Evolutionary conservation across 2,113 vertebrate genomes (phyloP).

Genomic region (Girardinichthys multiradiatus): DNA sequence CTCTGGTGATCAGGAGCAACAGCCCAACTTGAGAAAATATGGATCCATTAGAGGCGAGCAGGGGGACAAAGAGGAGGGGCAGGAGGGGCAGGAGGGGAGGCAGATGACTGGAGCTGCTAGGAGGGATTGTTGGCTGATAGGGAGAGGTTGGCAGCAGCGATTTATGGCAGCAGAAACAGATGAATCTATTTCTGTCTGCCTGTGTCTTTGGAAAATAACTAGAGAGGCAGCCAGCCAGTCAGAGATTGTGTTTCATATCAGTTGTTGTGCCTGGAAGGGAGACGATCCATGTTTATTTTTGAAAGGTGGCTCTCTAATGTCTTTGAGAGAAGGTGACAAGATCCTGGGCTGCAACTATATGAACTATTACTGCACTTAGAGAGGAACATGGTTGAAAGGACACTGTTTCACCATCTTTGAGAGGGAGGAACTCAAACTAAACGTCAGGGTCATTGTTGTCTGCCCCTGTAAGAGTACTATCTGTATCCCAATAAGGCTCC

Average conservation of each 20-base stretch:
- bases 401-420: slow-evolving; percentile 20
- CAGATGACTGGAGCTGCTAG: slow-evolving; percentile 49
- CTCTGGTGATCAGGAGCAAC: slow-evolving; percentile 42
- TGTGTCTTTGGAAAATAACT: slow-evolving; percentile 69
- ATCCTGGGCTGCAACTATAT: slow-evolving; percentile 5
- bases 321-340: neutral
- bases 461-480: slow-evolving; percentile 7
- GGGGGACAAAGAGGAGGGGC: neutral
- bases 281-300: slow-evolving; percentile 50
- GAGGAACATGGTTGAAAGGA: slow-evolving; percentile 25
- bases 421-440: neutral
- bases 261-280: slow-evolving; percentile 52
- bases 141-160: slow-evolving; percentile 56
- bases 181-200: slow-evolving; percentile 79
- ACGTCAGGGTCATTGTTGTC: neutral
- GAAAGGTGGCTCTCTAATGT: slow-evolving; percentile 20
- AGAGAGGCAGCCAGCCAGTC: slow-evolving; percentile 34
- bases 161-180: slow-evolving; percentile 73
- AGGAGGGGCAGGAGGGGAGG: slow-evolving; percentile 22
- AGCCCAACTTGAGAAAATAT: slow-evolving; percentile 51
- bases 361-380: slow-evolving; percentile 1
- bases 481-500: neutral
- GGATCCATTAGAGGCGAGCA: slow-evolving; percentile 52
- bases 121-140: slow-evolving; percentile 46
- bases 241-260: slow-evolving; percentile 65